Evolutionary conservation across 2,888 invertebrate species (phyloP), one percentile per base, ranked within the genome.

Genomic region (Spodoptera picta): DNA sequence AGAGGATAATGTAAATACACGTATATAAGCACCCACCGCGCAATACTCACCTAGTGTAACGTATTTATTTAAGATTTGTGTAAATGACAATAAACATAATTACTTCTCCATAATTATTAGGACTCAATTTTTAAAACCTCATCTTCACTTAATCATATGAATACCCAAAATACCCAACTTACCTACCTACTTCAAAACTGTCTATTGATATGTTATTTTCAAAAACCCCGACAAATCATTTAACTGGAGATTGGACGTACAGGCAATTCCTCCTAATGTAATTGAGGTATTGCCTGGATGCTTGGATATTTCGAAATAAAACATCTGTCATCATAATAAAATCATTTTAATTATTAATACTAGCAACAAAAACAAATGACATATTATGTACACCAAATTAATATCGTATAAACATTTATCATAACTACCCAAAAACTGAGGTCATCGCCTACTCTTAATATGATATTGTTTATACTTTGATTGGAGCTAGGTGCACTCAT

Each of bases 21-120:
- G 83, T 83, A 82, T 77, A 67, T 80, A 80, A 83, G 89, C 90
- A 87, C 91, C 91, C 91, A 91, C 91, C 91, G 85, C 90, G 84
- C 80, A 82, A 87, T 82, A 84, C 85, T 89, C 89, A 87, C 85
- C 82, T 62, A 59, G 70, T 75, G 68, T 75, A 73, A 81, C 68
- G 64, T 85, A 84, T 83, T 82, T 83, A 83, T 82, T 74, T 79
- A 80, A 63, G 56, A 65, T 36, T 7, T 65, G 58, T 73, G 66
- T 61, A 62, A 48, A 77, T 63, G 60, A 69, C 56, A 74, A 73
- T 80, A 75, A 36, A 36, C 36, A 36, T 36, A 7, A 36, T 36
- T 36, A 36, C 6, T 36, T 0, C 1, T 36, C 9, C 1, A 7
- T 7, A 3, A 27, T 27, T 27, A 4, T 27, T 36, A 36, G 4